Evolutionary conservation across 1,140 invertebrate genomes (phyloP), one percentile per base, ranked within the genome.

Genomic region (Drosophila micromelanica): DNA sequence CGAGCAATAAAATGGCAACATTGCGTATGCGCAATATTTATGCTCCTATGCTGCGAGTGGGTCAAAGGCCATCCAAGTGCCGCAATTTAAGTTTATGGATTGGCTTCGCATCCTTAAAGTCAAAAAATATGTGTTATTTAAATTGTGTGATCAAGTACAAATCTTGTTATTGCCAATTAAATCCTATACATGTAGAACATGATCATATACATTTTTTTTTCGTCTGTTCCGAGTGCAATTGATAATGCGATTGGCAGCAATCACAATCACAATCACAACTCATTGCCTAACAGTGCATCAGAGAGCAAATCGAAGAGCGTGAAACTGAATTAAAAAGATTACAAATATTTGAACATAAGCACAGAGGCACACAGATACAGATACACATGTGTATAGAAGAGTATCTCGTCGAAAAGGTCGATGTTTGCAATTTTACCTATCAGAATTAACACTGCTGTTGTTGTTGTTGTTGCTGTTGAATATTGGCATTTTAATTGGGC

Each of bases 401-500:
- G 48, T 13, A 30, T 49, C 17, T 32, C 11, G 2, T 57, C 3
- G 37, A 17, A 30, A 38, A 6, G 13, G 43, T 17, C 27, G 59
- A 30, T 32, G n/a, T 35, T 37, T 62, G 37, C 37, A 27, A 37
- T 55, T 55, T 55, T 40, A 27, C 4, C 37, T 12, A 42, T 27
- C 2, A 4, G 46, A 62, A 51, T 62, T 42, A 11, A 35, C 12
- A 23, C 8, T 68, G 32, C 35, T 48, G 8, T 40, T 57, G 13
- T 20, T 51, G 27, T 11, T 51, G 20, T 9, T 48, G 15, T 27
- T 59, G 35, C 9, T 43, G 23, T 27, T 32, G 38, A 32, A 38
- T 12, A 43, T 64, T 65, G 30, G 17, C 48, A 65, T 67, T 76
- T 73, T 73, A 76, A 76, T 76, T 76, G 70, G 74, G 32, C 35